Evolutionary conservation across 2,888 invertebrate species (phyloP), one percentile per base, ranked within the genome.

Genomic region (Diogma glabrata): DNA sequence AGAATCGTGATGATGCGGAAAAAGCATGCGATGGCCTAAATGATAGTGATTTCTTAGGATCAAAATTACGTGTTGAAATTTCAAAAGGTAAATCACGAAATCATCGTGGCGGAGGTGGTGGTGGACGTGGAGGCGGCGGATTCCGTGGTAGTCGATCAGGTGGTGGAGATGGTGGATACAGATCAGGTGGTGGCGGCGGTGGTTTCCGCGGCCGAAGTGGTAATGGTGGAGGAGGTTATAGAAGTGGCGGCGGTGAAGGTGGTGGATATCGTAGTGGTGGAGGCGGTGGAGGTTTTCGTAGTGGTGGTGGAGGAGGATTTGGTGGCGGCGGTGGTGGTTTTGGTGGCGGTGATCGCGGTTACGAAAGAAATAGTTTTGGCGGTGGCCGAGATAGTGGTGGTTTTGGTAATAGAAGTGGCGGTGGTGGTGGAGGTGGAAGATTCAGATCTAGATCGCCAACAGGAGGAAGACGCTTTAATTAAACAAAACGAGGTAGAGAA

Each of bases 1-100:
- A 85, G 67, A 87, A 85, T 72, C 79, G 82, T 69, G 83, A 84
- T 65, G 91, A 92, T 72, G 92, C 92, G 30, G 88, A 90, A 67
- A 82, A 86, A 64, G 92, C 92, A 56, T 89, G 90, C 73, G 85
- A 82, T 69, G 33, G 30, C 20, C 33, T 48, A 28, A 48, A 48
- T 48, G 48, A 33, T 57, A 82, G 84, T 57, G 88, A 89, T 69
- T 79, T 91, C 65, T 75, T 89, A 73, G 91, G 91, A 60, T 84
- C 87, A 61, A 89, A 89, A 63, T 74, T 92, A 58, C 78, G 90
- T 63, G 91, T 92, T 55, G 91, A 92, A 73, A 82, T 91, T 61
- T 89, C 89, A 53, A 80, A 88, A 59, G 86, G 87, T 60, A 78
- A 86, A 57, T 82, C 85, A 56, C 78, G 87, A 47, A 80, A 82